Percentiles rank a stretch among this genome's conserved stretches.
Evolutionary conservation across 2,113 vertebrate species (phyloP).

Genomic region (Nycticorax nycticorax): DNA sequence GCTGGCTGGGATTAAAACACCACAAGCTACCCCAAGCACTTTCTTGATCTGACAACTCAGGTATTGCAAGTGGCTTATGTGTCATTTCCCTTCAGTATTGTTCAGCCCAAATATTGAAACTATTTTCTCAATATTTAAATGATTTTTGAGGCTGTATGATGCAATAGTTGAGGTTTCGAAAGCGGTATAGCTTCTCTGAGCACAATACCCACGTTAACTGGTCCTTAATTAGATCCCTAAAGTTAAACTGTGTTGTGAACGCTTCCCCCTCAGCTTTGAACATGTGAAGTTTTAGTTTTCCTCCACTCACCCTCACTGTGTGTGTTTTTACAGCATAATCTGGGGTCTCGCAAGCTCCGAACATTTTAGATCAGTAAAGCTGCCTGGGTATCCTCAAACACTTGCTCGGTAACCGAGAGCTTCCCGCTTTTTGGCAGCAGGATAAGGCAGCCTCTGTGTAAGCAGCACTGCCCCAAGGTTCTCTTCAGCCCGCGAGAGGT

Average conservation of each 20-base stretch:
- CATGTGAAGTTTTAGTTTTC: fast-evolving
- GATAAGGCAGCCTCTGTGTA: not conserved
- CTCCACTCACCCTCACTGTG: not conserved
- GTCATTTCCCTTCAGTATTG: not conserved
- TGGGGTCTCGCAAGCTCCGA: not conserved
- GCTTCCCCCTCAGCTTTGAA: not conserved
- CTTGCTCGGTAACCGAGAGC: not conserved
- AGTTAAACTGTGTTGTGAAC: not conserved
- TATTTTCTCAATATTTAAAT: not conserved
- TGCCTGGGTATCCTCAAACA: not conserved
- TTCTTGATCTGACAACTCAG: not conserved
- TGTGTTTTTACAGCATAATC: not conserved
- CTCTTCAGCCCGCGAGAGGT: not conserved
- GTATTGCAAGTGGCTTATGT: fast-evolving
- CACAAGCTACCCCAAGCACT: fast-evolving
- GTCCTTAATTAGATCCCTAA: not conserved
- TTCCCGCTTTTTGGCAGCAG: not conserved
- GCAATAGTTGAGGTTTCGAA: not conserved
- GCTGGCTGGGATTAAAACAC: too few species aligned
- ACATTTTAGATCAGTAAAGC: not conserved
- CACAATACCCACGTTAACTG: not conserved
- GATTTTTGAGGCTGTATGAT: not conserved
- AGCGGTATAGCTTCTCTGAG: not conserved
- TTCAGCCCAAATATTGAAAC: not conserved
- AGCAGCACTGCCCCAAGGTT: fast-evolving